phyloP scores from a whole-genome alignment of 2,797 vertebrate genomes.

The Coregonus suidteri region DNA sequence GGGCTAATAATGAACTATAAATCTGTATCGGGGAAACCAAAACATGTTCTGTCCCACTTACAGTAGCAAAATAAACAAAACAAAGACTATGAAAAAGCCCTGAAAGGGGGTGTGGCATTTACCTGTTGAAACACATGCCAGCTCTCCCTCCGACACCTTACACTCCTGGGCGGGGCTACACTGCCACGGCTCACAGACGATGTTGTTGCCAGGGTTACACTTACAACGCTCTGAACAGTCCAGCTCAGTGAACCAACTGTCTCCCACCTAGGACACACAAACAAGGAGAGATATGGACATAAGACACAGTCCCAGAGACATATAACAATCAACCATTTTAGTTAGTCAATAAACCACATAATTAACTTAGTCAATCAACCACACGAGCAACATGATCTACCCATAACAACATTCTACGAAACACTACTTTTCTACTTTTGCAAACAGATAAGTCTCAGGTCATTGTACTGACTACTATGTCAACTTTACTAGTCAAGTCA shows the following conservation, averaged over 20 bases:
- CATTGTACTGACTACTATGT: neutral
- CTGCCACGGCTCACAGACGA: slow-evolving; percentile 79
- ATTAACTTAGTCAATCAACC: neutral
- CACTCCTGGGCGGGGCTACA: slow-evolving; percentile 85
- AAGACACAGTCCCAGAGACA: slow-evolving; percentile 9
- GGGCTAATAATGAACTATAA: neutral
- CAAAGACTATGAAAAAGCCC: neutral
- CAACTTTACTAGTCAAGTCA: too few relatives aligned
- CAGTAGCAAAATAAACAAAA: neutral
- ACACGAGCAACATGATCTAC: neutral
- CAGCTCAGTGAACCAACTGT: slow-evolving; percentile 80
- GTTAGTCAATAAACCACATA: neutral
- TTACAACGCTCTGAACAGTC: slow-evolving; percentile 82
- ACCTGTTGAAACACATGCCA: slow-evolving; percentile 85
- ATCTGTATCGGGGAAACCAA: neutral
- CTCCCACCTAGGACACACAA: slow-evolving; percentile 70
- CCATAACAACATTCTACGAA: neutral
- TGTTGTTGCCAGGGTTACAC: slow-evolving; percentile 67
- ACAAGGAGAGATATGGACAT: slow-evolving; percentile 8
- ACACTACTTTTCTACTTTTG: too few relatives aligned
- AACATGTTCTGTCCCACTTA: neutral
- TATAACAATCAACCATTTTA: neutral
- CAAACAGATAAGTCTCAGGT: neutral
- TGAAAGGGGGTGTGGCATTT: neutral
- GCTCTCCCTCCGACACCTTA: slow-evolving; percentile 78